phyloP scores from a whole-genome alignment of 2,888 invertebrate species.

The Creontiades dilutus region DNA sequence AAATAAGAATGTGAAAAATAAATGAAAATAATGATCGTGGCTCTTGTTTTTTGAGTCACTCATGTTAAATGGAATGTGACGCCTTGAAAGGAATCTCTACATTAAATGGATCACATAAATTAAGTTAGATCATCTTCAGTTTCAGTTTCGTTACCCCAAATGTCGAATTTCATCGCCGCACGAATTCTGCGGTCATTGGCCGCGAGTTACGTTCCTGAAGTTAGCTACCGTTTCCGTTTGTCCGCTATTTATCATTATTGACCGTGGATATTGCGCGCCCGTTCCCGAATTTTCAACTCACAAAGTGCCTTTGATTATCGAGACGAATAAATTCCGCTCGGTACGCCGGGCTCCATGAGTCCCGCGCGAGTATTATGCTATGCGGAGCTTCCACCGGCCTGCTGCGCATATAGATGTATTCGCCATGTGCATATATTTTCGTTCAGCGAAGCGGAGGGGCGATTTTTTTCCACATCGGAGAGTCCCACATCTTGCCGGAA shows the following conservation, averaged over 20 bases:
- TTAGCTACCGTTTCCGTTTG: background rate
- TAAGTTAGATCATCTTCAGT: no score
- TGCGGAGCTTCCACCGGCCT: background rate
- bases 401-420: constrained; percentile 33
- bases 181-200: no score
- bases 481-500: background rate
- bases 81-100: no score
- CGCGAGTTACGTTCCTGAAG: background rate
- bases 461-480: background rate
- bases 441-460: background rate
- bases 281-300: background rate
- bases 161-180: no score
- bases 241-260: constrained; percentile 8
- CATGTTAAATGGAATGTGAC: no score
- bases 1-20: no score
- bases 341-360: background rate
- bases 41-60: no score
- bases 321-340: constrained; percentile 32
- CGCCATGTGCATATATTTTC: constrained; percentile 33
- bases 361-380: constrained; percentile 1
- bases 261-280: background rate
- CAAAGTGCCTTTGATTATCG: constrained; percentile 41
- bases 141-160: no score
- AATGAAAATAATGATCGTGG: no score
- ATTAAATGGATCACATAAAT: no score